Percentiles rank a stretch among this genome's conserved stretches.
Evolutionary conservation across 2,113 vertebrate species (phyloP).

Genomic region (Elanoides forficatus): DNA sequence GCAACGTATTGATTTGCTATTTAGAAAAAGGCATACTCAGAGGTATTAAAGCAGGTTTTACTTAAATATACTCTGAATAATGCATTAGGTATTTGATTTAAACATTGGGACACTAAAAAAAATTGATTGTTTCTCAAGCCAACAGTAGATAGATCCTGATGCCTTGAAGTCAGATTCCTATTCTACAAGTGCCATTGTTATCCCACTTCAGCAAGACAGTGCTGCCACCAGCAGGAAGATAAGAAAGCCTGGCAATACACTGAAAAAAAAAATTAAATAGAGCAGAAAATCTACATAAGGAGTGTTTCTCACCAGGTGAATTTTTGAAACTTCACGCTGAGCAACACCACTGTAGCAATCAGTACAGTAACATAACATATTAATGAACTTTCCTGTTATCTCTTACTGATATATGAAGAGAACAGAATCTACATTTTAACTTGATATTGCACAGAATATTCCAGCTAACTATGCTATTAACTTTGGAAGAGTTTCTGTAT

Average conservation of each 20-base stretch:
- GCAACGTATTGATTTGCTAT: neutral
- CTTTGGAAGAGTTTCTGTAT: neutral
- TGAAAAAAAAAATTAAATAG: neutral
- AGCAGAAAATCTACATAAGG: neutral
- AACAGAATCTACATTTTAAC: conserved; percentile 15
- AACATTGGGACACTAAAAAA: neutral
- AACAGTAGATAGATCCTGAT: neutral
- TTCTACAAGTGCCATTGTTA: neutral
- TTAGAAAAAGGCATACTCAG: neutral
- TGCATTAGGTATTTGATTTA: neutral
- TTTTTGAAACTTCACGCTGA: neutral
- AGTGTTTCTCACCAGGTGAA: neutral
- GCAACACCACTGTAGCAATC: neutral
- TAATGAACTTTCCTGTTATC: conserved; percentile 22
- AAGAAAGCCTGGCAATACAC: neutral
- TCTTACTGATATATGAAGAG: neutral
- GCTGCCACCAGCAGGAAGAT: conserved; percentile 66
- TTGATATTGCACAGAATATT: neutral
- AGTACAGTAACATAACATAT: neutral
- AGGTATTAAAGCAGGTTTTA: neutral
- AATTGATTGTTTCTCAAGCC: neutral
- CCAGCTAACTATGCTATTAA: conserved; percentile 14
- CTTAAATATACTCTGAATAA: neutral
- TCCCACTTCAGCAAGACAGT: conserved; percentile 16
- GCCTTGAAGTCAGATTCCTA: neutral